Evolutionary conservation across 2,888 invertebrate species (phyloP).

Genomic region (Congeria kusceri): DNA sequence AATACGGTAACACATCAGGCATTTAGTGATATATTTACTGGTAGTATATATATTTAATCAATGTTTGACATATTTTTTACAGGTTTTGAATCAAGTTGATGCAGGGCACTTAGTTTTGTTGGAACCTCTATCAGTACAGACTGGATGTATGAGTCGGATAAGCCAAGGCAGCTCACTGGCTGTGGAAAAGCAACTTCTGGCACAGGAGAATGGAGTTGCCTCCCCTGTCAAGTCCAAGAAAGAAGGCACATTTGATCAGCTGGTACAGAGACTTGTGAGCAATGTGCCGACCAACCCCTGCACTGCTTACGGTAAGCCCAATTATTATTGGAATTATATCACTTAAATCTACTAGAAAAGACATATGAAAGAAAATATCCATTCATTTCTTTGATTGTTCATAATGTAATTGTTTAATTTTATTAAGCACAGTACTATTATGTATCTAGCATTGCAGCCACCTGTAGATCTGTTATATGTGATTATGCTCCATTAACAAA

Average conservation of each 20-base stretch:
- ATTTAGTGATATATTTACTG: no score
- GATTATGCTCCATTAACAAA: no score
- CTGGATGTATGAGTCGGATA: conserved; percentile 63
- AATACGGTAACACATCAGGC: no score
- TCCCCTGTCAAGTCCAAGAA: background rate
- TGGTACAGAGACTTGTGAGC: conserved; percentile 37
- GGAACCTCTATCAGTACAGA: conserved; percentile 61
- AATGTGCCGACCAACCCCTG: background rate
- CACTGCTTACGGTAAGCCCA: no score
- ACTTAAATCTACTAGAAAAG: no score
- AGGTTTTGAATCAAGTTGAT: conserved; percentile 59
- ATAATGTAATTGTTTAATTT: no score
- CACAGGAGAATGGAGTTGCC: conserved; percentile 2
- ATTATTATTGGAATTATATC: conserved; percentile 8
- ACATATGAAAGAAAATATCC: no score
- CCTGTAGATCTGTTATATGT: no score
- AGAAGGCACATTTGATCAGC: conserved; percentile 5
- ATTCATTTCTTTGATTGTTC: no score
- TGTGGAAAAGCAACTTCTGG: conserved; percentile 58
- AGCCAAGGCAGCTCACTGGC: conserved; percentile 41
- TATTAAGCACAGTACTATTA: no score
- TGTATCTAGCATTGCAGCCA: no score
- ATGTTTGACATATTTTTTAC: background rate
- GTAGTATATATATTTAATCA: no score
- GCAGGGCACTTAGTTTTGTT: conserved; percentile 65